Conservation (phyloP, 2,113 vertebrate species). For the Narcine bancroftii region DNA sequence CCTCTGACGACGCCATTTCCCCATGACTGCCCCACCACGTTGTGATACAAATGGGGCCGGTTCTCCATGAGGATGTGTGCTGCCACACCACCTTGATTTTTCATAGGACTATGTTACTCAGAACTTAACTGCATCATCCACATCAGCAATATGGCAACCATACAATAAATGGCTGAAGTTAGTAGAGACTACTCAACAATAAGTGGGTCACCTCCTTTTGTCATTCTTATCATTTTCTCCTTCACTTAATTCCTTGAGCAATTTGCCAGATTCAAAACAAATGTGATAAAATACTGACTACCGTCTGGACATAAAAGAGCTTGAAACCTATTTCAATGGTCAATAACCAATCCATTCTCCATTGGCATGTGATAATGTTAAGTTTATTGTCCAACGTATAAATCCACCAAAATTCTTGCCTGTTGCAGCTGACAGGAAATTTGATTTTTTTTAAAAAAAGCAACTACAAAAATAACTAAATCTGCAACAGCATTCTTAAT, state of each 20-base stretch:
- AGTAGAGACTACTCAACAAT: not conserved
- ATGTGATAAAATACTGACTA: not conserved
- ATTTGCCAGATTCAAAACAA: not conserved
- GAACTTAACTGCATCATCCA: not conserved
- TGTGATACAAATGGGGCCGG: too few relatives aligned
- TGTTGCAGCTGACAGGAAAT: too few relatives aligned
- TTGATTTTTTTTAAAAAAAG: too few relatives aligned
- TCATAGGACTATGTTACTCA: not conserved
- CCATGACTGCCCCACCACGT: too few relatives aligned
- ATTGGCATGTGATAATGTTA: not conserved
- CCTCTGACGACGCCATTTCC: too few relatives aligned
- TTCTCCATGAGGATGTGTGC: too few relatives aligned
- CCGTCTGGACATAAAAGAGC: not conserved
- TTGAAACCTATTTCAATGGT: not conserved
- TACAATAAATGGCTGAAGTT: not conserved
- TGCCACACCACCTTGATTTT: not conserved
- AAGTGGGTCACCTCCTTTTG: not conserved
- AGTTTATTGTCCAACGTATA: too few relatives aligned
- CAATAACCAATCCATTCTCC: not conserved
- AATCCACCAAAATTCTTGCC: too few relatives aligned
- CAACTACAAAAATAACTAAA: too few relatives aligned
- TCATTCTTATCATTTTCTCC: not conserved
- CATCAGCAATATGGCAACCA: not conserved
- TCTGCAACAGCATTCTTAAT: too few relatives aligned
- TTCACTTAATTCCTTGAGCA: not conserved